These are phyloP conservation scores for Neolamprologus hecqui DNA, from an alignment of 2,113 vertebrate species.

Conservation along the genomic window DNA sequence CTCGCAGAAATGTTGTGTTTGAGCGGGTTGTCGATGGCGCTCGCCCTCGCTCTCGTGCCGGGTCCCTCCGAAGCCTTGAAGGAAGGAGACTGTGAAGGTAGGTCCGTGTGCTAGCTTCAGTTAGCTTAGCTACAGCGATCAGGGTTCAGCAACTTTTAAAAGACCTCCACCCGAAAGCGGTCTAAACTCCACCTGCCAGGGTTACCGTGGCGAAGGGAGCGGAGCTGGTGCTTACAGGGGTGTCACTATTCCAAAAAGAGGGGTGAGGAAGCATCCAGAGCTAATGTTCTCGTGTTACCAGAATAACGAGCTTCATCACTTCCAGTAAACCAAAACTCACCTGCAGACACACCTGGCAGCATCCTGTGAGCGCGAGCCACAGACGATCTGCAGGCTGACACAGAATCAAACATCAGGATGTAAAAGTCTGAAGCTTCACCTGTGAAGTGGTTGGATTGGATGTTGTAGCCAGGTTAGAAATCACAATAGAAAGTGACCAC, in stretches of 20 bases:
- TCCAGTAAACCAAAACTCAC: neutral
- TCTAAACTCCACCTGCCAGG: neutral
- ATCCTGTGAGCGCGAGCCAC: neutral
- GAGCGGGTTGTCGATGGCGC: slow-evolving; percentile 75
- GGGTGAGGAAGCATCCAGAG: neutral
- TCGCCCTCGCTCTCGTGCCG: slow-evolving; percentile 75
- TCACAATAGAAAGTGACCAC: neutral
- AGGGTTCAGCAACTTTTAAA: neutral
- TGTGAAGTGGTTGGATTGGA: neutral
- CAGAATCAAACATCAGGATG: neutral
- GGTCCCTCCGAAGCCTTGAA: slow-evolving; percentile 65
- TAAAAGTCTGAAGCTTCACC: neutral
- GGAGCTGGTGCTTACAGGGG: neutral
- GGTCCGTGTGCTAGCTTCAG: neutral
- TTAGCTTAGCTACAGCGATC: neutral
- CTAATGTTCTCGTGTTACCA: neutral
- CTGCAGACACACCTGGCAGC: neutral
- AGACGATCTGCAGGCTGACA: neutral
- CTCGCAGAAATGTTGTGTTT: slow-evolving; percentile 72
- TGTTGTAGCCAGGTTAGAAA: neutral
- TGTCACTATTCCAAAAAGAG: neutral
- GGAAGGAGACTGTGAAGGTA: slow-evolving; percentile 89
- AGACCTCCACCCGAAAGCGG: neutral
- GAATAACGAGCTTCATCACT: neutral
- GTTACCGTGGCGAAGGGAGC: neutral